Evolutionary conservation across 2,888 invertebrate species (phyloP), one percentile per base, ranked within the genome.

Genomic region (Drosophila stalkeri): DNA sequence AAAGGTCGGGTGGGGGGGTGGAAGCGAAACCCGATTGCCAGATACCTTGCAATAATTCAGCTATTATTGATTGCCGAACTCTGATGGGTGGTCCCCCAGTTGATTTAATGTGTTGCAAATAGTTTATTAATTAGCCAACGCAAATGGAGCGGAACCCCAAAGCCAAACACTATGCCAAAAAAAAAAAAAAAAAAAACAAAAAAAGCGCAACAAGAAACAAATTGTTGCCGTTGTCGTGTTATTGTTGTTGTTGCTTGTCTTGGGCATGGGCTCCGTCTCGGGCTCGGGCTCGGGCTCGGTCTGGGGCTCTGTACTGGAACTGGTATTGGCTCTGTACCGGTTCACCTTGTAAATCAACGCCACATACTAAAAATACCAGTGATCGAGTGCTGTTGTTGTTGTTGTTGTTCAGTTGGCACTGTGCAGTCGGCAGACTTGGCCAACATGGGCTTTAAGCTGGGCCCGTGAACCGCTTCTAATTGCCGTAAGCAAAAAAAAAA

Each of bases 321-420:
- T 83, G 84, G 86, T 80, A 82, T 81, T 86, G 82, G 71, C 86
- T 80, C 62, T 80, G 80, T 80, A 86, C 88, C 74, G 81, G 86
- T 86, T 86, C 86, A 86, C 86, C 86, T 86, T 86, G 86, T 88
- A 86, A 86, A 82, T 82, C 82, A 78, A 77, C 86, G 88, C 74
- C 79, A 82, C 86, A 88, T 81, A 86, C 83, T 86, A 86, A 81
- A 83, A 86, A 86, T 81, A 88, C 80, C 81, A 77, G 70, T 77
- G 86, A 86, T 86, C 77, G 49, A 74, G 66, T 73, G 74, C 31
- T 69, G 74, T 52, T 75, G 77, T 64, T 64, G 62, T 61, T 73
- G 56, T 46, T 75, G 68, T 59, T 67, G 74, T 27, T 67, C 39
- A 39, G 71, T 49, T 73, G 77, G 62, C 55, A 60, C 59, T 74